Conservation (phyloP, 2,888 invertebrate species). For the Pachycephus smyrnensis region DNA sequence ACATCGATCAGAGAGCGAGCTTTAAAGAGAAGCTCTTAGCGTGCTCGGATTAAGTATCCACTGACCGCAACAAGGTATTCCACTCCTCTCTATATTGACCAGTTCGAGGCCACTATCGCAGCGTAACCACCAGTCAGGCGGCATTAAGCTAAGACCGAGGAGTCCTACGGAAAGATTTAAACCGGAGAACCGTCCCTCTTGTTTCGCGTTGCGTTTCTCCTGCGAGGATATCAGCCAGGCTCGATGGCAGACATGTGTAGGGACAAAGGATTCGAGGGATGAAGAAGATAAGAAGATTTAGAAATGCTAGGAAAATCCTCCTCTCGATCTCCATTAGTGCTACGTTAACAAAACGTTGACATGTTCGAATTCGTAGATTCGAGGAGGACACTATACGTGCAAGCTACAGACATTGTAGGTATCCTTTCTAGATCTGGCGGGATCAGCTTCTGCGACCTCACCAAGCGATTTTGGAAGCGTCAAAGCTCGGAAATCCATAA, state of each 20-base stretch:
- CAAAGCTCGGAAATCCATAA: neutral
- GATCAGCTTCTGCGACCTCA: neutral
- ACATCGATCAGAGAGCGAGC: slow-evolving; percentile 10
- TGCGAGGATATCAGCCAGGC: neutral
- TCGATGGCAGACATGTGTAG: neutral
- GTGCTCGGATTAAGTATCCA: slow-evolving; percentile 23
- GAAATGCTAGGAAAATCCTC: neutral
- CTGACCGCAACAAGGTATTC: slow-evolving; percentile 28
- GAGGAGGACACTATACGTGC: neutral
- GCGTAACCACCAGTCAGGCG: neutral
- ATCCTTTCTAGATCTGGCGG: neutral
- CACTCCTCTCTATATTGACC: slow-evolving; percentile 20
- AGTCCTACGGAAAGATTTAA: neutral
- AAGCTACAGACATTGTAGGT: neutral
- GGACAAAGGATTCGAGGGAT: neutral
- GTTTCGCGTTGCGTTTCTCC: neutral
- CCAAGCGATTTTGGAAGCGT: neutral
- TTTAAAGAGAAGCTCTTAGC: slow-evolving; percentile 19
- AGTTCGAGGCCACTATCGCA: neutral
- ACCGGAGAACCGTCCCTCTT: neutral
- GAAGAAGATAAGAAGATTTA: neutral
- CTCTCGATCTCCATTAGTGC: neutral
- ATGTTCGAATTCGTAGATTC: neutral
- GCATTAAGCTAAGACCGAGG: neutral
- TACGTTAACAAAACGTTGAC: neutral